Evolutionary conservation across 53 echinoderm and acorn worm genomes (phyloP).

Genomic region (Stichopus horrens): DNA sequence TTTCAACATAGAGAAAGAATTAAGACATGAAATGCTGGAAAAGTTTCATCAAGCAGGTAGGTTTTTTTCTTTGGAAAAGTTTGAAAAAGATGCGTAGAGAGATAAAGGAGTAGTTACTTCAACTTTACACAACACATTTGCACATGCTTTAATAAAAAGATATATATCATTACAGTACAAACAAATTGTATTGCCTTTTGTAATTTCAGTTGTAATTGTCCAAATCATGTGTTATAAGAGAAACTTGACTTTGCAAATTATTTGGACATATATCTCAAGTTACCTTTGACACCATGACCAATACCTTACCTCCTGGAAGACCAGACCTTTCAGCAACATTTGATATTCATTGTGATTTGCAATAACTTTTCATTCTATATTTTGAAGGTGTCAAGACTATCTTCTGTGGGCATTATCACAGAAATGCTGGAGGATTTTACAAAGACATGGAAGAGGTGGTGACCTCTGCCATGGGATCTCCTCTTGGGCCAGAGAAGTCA

Average conservation of each 20-base stretch:
- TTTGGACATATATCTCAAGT: too few species aligned
- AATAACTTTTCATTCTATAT: background rate
- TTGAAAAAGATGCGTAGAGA: background rate
- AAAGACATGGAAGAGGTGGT: constrained; percentile 86
- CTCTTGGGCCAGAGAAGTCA: constrained; percentile 71
- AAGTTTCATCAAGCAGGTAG: constrained; percentile 89
- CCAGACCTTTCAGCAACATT: too few species aligned
- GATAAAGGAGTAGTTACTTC: background rate
- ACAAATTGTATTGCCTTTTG: background rate
- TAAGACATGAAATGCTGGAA: constrained; percentile 81
- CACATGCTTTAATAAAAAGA: background rate
- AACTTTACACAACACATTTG: background rate
- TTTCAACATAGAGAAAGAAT: constrained; percentile 75
- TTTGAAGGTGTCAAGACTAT: constrained; percentile 75
- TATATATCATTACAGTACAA: background rate
- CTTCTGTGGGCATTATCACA: constrained; percentile 95
- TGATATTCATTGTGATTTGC: too few species aligned
- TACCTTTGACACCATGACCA: too few species aligned
- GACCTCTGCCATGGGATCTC: constrained; percentile 82
- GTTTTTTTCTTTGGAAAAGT: background rate
- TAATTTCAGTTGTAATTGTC: too few species aligned
- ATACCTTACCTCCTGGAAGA: too few species aligned
- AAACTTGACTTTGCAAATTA: too few species aligned
- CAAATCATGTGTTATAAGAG: too few species aligned
- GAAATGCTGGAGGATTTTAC: constrained; percentile 86